Base-by-base conservation (phyloP, 2,888 invertebrate species). In the Tenthredo livida region DNA sequence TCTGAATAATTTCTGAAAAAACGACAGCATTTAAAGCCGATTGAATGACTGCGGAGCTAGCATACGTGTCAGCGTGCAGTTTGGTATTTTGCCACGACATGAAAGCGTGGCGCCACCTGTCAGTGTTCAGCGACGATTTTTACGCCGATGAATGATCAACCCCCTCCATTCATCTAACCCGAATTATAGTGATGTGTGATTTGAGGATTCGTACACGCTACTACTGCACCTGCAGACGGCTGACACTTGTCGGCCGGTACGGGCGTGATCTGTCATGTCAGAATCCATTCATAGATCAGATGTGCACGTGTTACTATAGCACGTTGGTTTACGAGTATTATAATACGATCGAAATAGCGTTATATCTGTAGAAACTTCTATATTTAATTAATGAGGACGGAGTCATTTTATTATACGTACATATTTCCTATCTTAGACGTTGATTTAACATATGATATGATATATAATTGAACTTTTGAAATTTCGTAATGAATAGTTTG, bases 21-120 rank as follows among this genome's bases (percentile, higher is more conserved):
- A 58, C 10, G 58, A 58, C 80, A 80, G 80, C 80, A 80, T 80
- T 80, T 80, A 80, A 80, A 37, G 33, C 80, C 21, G 61, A 58
- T 61, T 61, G 25, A 21, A 37, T 50, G 80, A 80, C 61, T 61
- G n/a, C 61, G 80, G 80, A 61, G 12, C 21, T 2, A 29, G 80
- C 80, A 80, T 80, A 80, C 80, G 80, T 80, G 80, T 80, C 80
- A 80, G 58, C 61, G 40, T 37, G 21, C 40, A 61, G 80, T 80
- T 80, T 61, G 15, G 25, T 40, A 50, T n/a, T 37, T 40, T 10
- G 40, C 61, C 80, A 25, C 61, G 58, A 61, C 21, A 61, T 37
- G 40, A 61, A 40, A 15, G 61, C 40, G 80, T 4, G 29, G 29
- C 47, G 54, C 43, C 50, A 77, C 50, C 37, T 77, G 25, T 47